These are phyloP conservation scores for Apistogramma diplotaenia DNA, from an alignment of 2,113 vertebrate genomes.

Conservation along the genomic window DNA sequence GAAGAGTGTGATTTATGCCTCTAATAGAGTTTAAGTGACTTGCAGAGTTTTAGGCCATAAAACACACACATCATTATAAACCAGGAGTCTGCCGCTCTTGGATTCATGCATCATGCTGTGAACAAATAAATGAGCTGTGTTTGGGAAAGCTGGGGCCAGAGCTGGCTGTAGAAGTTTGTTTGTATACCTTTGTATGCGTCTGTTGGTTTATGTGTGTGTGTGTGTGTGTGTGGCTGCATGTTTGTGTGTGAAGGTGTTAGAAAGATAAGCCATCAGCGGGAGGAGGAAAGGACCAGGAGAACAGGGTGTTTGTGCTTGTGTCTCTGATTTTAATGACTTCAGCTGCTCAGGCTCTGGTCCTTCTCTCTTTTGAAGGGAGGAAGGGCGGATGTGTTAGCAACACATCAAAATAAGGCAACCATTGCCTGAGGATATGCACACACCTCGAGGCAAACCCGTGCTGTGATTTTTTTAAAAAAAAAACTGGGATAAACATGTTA, in stretches of 20 bases:
- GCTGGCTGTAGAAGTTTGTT: neutral
- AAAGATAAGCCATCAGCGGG: slow-evolving; percentile 34
- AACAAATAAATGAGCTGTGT: slow-evolving; percentile 29
- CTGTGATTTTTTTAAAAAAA: neutral
- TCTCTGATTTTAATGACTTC: slow-evolving; percentile 55
- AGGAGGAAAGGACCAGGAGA: slow-evolving; percentile 15
- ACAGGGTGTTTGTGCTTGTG: slow-evolving; percentile 57
- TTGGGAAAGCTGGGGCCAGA: neutral
- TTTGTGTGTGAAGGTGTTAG: slow-evolving; percentile 40
- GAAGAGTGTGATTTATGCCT: neutral
- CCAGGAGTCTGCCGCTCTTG: neutral
- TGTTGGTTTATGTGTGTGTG: neutral
- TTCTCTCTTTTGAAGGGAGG: neutral
- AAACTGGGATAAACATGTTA: neutral
- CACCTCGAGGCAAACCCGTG: neutral
- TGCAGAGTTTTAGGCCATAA: neutral
- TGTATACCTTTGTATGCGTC: neutral
- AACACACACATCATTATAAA: neutral
- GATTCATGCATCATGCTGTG: neutral
- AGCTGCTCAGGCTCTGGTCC: slow-evolving; percentile 40
- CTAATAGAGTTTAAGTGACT: neutral
- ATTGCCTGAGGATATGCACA: neutral
- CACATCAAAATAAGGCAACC: neutral
- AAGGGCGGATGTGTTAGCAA: neutral
- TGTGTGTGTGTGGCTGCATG: neutral